phyloP scores from a whole-genome alignment of 92 coral and sea anemone species.

The Paramuricea clavata region DNA sequence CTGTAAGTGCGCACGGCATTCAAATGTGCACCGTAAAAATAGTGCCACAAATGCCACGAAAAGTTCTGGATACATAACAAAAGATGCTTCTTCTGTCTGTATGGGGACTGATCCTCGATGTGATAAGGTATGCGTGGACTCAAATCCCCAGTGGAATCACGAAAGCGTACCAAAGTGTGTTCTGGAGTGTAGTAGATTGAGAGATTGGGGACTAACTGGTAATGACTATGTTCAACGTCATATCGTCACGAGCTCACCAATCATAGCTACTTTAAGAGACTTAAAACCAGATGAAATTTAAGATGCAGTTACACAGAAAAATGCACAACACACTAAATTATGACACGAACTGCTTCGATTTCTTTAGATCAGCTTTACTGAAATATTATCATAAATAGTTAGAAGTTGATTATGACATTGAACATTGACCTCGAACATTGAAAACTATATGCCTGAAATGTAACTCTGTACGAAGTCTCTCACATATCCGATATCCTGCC shows the following conservation, averaged over 20 bases:
- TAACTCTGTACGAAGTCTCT: too few species aligned
- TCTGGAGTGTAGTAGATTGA: background rate
- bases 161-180: background rate
- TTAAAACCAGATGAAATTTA: slow-evolving; percentile 77
- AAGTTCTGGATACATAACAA: background rate
- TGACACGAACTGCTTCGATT: too few species aligned
- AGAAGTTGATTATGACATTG: too few species aligned
- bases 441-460: too few species aligned
- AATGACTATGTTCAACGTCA: slow-evolving; percentile 78
- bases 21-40: background rate
- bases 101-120: background rate
- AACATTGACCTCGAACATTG: too few species aligned
- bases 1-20: background rate
- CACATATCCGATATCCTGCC: too few species aligned
- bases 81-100: background rate
- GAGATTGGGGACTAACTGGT: background rate
- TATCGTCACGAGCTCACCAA: slow-evolving; percentile 83
- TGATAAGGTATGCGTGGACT: background rate
- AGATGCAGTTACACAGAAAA: too few species aligned
- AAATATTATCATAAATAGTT: too few species aligned
- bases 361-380: too few species aligned
- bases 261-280: slow-evolving; percentile 87
- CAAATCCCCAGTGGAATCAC: background rate
- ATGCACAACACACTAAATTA: too few species aligned
- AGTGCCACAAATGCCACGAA: background rate